phyloP scores from a whole-genome alignment of 2,113 vertebrate species.

The Ptyas mucosa region DNA sequence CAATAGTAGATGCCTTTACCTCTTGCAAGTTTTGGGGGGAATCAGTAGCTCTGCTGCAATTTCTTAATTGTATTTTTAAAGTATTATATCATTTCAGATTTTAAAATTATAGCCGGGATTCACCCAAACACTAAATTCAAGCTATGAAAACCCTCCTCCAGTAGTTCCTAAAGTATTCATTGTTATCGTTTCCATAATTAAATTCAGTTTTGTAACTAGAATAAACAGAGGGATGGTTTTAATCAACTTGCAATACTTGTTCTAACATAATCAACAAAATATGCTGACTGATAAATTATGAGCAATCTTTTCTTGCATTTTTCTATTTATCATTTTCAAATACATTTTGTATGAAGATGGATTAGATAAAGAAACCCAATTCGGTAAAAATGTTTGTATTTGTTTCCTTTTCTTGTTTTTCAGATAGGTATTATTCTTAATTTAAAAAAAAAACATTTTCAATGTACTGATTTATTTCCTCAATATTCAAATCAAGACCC shows the following conservation, averaged over 20 bases:
- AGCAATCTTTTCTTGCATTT: conserved; percentile 2
- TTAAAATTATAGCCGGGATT: not conserved
- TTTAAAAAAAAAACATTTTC: not conserved
- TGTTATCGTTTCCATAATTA: conserved; percentile 9
- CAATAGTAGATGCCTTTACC: no score
- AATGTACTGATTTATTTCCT: not conserved
- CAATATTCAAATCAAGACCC: conserved; percentile 13
- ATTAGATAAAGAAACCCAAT: not conserved
- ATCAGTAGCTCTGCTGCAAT: not conserved
- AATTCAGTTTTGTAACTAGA: not conserved
- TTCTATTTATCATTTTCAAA: conserved; percentile 3
- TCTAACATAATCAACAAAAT: conserved; percentile 13
- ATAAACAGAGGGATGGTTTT: conserved; percentile 3
- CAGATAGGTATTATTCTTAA: not conserved
- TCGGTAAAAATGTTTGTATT: not conserved
- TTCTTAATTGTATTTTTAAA: not conserved
- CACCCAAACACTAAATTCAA: not conserved
- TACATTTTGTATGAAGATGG: not conserved
- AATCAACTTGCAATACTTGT: conserved; percentile 8
- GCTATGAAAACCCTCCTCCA: not conserved
- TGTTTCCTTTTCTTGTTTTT: not conserved
- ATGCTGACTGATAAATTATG: not conserved
- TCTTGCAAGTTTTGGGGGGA: no score
- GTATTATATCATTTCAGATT: not conserved
- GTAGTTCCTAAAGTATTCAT: not conserved